Conservation (phyloP, 2,113 vertebrate genomes). For the Dicerorhinus sumatrensis region DNA sequence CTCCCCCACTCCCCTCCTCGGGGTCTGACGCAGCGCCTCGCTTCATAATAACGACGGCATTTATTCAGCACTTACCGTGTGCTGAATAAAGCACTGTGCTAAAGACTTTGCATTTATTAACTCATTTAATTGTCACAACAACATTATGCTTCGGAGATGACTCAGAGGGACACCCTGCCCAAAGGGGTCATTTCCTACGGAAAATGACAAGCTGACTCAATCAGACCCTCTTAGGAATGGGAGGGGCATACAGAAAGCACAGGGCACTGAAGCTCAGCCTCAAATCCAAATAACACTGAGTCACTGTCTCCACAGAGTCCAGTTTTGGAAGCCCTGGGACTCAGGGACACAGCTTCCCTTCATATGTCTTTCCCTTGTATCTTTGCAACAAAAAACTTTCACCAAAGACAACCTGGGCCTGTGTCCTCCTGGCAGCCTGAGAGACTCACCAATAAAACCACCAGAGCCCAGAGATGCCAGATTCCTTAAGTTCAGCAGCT, state of each 20-base stretch:
- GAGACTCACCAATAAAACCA: not conserved
- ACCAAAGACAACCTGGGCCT: not conserved
- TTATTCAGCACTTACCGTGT: not conserved
- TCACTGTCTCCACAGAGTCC: not conserved
- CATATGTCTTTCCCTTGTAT: fast-evolving
- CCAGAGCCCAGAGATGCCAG: not conserved
- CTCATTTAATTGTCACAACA: not conserved
- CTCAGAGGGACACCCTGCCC: not conserved
- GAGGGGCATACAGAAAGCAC: not conserved
- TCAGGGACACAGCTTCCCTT: fast-evolving
- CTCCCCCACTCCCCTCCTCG: not conserved
- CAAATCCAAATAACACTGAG: not conserved
- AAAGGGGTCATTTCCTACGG: not conserved
- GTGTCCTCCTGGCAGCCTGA: not conserved
- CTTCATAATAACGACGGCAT: not conserved
- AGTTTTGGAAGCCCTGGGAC: not conserved
- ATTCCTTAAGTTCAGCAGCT: not conserved
- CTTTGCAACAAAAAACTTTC: not conserved
- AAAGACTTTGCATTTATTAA: not conserved
- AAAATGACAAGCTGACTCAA: not conserved
- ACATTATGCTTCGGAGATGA: not conserved
- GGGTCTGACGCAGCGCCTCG: not conserved
- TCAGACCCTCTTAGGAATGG: not conserved
- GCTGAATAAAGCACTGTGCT: not conserved
- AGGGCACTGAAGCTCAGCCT: not conserved